phyloP scores from a whole-genome alignment of 2,888 invertebrate genomes.

The Arctia plantaginis region DNA sequence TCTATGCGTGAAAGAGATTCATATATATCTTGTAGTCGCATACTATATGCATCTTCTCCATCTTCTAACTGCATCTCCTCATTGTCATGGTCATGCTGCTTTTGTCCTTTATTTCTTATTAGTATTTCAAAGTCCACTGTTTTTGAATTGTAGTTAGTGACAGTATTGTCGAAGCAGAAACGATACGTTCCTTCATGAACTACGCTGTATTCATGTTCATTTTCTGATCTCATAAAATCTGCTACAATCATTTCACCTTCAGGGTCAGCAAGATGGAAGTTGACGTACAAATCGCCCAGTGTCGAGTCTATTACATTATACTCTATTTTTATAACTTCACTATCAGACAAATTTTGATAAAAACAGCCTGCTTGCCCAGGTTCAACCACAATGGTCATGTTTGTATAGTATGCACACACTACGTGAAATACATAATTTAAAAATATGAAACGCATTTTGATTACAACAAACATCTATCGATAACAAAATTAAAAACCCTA shows the following conservation, averaged over 20 bases:
- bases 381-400: constrained; percentile 10
- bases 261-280: constrained; percentile 9
- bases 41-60: background rate
- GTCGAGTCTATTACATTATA: constrained; percentile 17
- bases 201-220: background rate
- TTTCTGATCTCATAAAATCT: constrained; percentile 13
- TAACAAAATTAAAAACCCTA: background rate
- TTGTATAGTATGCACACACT: constrained; percentile 3
- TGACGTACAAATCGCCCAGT: constrained; percentile 7
- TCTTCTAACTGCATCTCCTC: constrained; percentile 5
- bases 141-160: constrained; percentile 1
- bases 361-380: constrained; percentile 11
- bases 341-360: constrained; percentile 2
- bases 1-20: constrained; percentile 11
- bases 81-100: background rate
- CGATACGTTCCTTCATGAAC: constrained; percentile 4
- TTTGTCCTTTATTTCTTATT: background rate
- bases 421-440: constrained; percentile 1
- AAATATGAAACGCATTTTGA: constrained; percentile 9
- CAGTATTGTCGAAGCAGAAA: constrained; percentile 18
- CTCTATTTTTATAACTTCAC: constrained; percentile 6
- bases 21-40: constrained; percentile 5
- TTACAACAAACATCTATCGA: background rate
- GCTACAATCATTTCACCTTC: constrained; percentile 13
- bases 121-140: constrained; percentile 12